Conservation (phyloP, 2,888 invertebrate genomes). For the Disparrhopalites patrizii region DNA sequence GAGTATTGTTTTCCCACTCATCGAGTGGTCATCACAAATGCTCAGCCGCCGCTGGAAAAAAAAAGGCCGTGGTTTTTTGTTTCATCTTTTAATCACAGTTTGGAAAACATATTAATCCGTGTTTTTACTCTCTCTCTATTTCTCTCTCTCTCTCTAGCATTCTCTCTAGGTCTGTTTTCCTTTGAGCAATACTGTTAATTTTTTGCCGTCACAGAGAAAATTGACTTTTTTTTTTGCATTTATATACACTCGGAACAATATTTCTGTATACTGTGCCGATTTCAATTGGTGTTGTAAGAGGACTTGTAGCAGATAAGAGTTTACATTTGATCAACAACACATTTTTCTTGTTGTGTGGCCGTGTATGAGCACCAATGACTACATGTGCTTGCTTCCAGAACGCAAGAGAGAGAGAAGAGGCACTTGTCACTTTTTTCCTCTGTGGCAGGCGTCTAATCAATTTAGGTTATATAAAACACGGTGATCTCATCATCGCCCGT, state of each 20-base stretch:
- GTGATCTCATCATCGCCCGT: background rate
- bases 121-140: constrained; percentile 14
- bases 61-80: background rate
- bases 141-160: background rate
- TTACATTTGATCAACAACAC: constrained; percentile 1
- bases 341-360: background rate
- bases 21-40: too few relatives aligned
- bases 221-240: too few relatives aligned
- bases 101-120: background rate
- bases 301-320: constrained; percentile 7
- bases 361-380: background rate
- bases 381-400: constrained; percentile 7
- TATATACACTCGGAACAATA: constrained; percentile 1
- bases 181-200: background rate
- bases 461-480: constrained; percentile 11
- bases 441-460: constrained; percentile 1
- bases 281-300: constrained; percentile 11
- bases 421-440: constrained; percentile 10
- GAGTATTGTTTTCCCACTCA: too few relatives aligned
- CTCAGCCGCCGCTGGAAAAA: too few relatives aligned
- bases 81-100: constrained; percentile 1
- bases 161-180: background rate
- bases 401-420: background rate
- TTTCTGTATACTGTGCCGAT: background rate
- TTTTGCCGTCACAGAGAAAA: too few relatives aligned